Base-by-base conservation (phyloP, 2,797 vertebrate species). In the Eremophila alpestris region DNA sequence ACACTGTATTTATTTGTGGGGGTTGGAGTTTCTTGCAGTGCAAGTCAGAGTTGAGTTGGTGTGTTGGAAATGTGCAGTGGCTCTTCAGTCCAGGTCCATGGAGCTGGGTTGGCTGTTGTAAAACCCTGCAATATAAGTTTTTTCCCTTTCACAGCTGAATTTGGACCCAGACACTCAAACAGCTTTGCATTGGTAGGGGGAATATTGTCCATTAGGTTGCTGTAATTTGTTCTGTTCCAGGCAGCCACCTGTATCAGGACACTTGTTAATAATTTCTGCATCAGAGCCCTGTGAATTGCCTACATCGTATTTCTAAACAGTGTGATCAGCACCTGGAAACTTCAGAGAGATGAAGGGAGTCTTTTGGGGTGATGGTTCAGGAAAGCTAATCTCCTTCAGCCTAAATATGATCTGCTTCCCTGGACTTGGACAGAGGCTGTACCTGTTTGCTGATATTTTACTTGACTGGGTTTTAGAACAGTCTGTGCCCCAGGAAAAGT, bases 401-500 rank as follows among this genome's bases (percentile, higher is more conserved):
- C 67, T 69, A 10, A 62, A 41, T 43, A 9, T 0, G 30, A 52
- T 86, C 48, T 88, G 69, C 73, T 81, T 81, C 38, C 12, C 4
- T 1, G 32, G 34, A 4, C 56, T 60, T 41, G 65, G 69, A 23
- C 21, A 65, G 62, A 46, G 63, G 48, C 55, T 79, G 63, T 94
- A 93, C 90, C 91, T 94, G 7, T 91, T 92, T 84, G 80, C 77
- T 24, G 11, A 6, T 87, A 29, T 29, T 85, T 77, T 64, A 41
- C 30, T 93, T 85, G 30, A 43, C 30, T 27, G 19, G n/a, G 7
- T 67, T 95, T 93, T 82, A 67, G 94, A 95, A 95, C 89, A 92
- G 52, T 22, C 34, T 70, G 87, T 96, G 80, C 92, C 91, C 91
- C 40, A 36, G 89, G 92, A 94, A 87, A 45, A 91, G 73, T 71